Evolutionary conservation across 2,888 invertebrate species (phyloP), one percentile per base, ranked within the genome.

Genomic region (Corythucha ciliata): DNA sequence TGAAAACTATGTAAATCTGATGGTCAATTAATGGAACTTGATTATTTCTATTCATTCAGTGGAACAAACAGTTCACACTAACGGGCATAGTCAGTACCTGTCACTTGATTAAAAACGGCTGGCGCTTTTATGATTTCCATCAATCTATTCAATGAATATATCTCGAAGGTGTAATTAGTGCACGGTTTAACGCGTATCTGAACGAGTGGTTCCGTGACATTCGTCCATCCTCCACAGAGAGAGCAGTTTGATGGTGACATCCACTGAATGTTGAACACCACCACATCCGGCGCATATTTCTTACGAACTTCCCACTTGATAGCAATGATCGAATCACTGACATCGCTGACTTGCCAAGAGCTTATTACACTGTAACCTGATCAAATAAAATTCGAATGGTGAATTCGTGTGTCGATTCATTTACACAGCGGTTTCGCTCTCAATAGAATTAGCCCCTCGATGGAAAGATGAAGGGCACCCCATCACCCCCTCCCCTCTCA

Each of bases 91-190:
- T 18, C 18, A 14, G 18, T 16, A 33, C 33, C 33, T 14, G 33
- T 5, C 16, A 33, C 33, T 33, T 33, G 33, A 33, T 14, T 16
- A 33, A 29, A 33, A 18, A 33, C 18, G 14, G 16, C 33, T 7
- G 33, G 33, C 7, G 33, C 33, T 33, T 18, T 14, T 16, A 33
- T 33, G 18, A 16, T 14, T 33, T 33, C 16, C 33, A 16, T 33
- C 5, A 18, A 16, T 4, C 16, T 3, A 7, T 33, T 33, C 33
- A 45, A 26, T 2, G 45, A 33, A 51, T 51, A 51, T 6, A 51
- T 34, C 29, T 51, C 51, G 25, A 51, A 24, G 22, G 44, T 45
- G 21, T 51, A 51, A 4, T 21, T 32, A 24, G n/a, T 44, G 34
- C 51, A 51, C 20, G 51, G 22, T 22, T 34, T 34, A 22, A 45